Conservation (phyloP, 2,797 vertebrate species). For the Hyperoplus immaculatus region DNA sequence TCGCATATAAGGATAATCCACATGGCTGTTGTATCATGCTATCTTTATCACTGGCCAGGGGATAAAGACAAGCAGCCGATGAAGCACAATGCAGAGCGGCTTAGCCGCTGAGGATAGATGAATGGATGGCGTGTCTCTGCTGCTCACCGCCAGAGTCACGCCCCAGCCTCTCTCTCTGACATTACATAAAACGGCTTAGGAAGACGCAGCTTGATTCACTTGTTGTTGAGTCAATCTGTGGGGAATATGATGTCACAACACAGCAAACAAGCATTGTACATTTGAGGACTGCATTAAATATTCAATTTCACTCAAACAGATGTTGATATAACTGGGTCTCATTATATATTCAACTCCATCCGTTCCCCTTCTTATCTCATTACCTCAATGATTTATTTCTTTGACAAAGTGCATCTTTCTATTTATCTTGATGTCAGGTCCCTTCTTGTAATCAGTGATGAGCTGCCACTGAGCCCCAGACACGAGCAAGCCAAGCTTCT, state of each 20-base stretch:
- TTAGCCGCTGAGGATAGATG: slow-evolving; percentile 72
- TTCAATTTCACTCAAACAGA: slow-evolving; percentile 20
- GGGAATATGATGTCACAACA: slow-evolving; percentile 45
- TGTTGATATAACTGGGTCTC: not conserved
- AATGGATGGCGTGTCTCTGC: slow-evolving; percentile 43
- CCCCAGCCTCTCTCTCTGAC: slow-evolving; percentile 64
- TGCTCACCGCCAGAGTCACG: slow-evolving; percentile 57
- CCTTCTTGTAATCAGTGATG: slow-evolving; percentile 78
- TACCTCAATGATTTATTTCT: not conserved
- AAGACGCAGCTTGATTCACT: slow-evolving; percentile 60
- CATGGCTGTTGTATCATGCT: slow-evolving; percentile 79
- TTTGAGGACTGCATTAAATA: slow-evolving; percentile 28
- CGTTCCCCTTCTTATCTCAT: not conserved
- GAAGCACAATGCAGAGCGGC: slow-evolving; percentile 81
- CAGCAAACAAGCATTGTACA: slow-evolving; percentile 32
- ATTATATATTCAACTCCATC: not conserved
- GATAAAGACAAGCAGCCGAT: slow-evolving; percentile 79
- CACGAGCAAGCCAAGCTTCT: slow-evolving; percentile 93
- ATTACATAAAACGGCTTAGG: slow-evolving; percentile 82
- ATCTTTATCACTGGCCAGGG: slow-evolving; percentile 81
- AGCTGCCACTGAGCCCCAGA: slow-evolving; percentile 89
- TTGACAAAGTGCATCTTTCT: slow-evolving; percentile 46
- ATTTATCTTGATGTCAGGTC: slow-evolving; percentile 77
- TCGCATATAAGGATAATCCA: slow-evolving; percentile 80
- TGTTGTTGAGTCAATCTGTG: slow-evolving; percentile 55